These are phyloP conservation scores for Resseliella maxima DNA, from an alignment of 2,888 invertebrate genomes.

Conservation along the genomic window DNA sequence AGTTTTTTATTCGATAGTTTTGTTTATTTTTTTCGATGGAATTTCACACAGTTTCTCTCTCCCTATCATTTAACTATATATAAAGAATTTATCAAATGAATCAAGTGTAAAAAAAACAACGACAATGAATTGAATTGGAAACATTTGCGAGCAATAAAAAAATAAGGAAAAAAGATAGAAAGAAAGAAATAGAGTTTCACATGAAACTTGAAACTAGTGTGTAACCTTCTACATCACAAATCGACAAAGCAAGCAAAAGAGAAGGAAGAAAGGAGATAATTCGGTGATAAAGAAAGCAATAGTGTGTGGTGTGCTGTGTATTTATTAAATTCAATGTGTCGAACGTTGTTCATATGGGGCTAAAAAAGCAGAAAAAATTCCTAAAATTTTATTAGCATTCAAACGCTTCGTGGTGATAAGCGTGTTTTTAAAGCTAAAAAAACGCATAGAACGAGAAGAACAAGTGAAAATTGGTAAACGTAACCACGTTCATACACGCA, in stretches of 20 bases:
- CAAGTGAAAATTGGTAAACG: not conserved
- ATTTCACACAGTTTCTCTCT: constrained; percentile 13
- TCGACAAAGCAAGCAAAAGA: not conserved
- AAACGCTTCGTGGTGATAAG: not conserved
- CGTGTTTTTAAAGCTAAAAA: not conserved
- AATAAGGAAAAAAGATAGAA: no score
- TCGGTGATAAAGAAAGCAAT: not conserved
- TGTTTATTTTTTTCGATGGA: not conserved
- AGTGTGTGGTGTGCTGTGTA: not conserved
- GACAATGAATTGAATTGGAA: not conserved
- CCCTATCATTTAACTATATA: constrained; percentile 35
- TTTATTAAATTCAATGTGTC: constrained; percentile 8
- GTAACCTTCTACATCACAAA: not conserved
- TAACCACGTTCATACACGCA: constrained; percentile 33
- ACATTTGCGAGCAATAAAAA: not conserved
- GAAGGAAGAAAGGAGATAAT: not conserved
- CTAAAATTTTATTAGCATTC: not conserved
- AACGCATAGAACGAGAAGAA: not conserved
- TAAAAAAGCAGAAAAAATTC: not conserved
- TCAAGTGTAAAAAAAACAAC: not conserved
- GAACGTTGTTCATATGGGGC: not conserved
- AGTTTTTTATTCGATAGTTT: constrained; percentile 55
- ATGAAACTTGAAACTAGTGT: constrained; percentile 11
- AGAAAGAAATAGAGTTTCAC: no score
- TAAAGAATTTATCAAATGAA: not conserved